Base-by-base conservation (phyloP, 2,888 invertebrate species). In the Hirtodrosophila confusa region DNA sequence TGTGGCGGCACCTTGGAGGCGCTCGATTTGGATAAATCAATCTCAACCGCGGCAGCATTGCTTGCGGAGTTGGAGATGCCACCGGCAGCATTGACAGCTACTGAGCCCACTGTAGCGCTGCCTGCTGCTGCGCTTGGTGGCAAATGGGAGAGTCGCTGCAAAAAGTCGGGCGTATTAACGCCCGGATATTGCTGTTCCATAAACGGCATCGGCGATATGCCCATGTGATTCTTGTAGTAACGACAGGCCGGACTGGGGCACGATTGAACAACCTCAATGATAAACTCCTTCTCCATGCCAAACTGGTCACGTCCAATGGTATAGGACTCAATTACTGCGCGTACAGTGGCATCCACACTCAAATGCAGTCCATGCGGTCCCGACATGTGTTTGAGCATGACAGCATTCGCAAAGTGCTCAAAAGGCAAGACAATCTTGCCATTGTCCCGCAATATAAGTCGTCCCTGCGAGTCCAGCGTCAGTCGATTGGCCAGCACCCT, bases 341-440 rank as follows among this genome's bases (percentile, higher is more conserved):
- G 93, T 35, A 97, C 95, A 10, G 97, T 97, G 35, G 95, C 96
- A 91, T 97, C 97, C 51, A 96, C 93, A 39, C 96, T 96, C 61
- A 97, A 92, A 92, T 97, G 97, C 51, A 96, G 92, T 0, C 97
- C 96, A 90, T 96, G 96, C 0, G 96, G 96, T 0, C 97, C 96
- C 88, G 96, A 96, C 95, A 97, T 96, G 88, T 97, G 97, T 89
- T 97, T 97, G 76, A 97, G 90, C 96, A 97, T 97, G 5, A 97
- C 96, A 54, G 97, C 97, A 93, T 97, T 97, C 1, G 96, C 96
- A 93, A 97, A 97, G 90, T 97, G 97, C 91, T 97, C 97, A 91
- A 96, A 97, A 3, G 97, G 97, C 60, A 97, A 92, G 67, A 97
- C 96, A 83, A 97, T 96, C 93, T 97, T 97, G 8, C 97, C 97